phyloP scores from a whole-genome alignment of 2,797 vertebrate species.

The Lagodon rhomboides region DNA sequence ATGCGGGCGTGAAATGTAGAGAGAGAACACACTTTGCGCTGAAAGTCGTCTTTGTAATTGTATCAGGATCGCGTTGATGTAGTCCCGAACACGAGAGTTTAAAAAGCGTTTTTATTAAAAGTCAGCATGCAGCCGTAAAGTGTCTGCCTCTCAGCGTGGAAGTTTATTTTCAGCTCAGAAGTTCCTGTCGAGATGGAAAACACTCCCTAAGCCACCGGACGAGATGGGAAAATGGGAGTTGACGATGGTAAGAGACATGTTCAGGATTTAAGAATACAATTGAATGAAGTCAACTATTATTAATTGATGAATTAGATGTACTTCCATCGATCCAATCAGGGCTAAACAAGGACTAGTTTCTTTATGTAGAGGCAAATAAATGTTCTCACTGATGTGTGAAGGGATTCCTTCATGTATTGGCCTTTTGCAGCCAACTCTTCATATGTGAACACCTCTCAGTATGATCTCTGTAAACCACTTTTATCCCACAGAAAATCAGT shows the following conservation, averaged over 20 bases:
- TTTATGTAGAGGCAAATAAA: background rate
- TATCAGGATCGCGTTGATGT: constrained; percentile 45
- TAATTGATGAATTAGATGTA: background rate
- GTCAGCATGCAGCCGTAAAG: constrained; percentile 49
- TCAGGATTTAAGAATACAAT: background rate
- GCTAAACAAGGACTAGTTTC: no score
- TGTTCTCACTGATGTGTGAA: background rate
- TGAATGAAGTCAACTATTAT: background rate
- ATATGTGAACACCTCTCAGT: background rate
- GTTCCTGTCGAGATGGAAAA: constrained; percentile 66
- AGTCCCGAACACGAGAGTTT: constrained; percentile 4
- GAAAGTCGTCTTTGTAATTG: background rate
- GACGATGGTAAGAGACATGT: constrained; percentile 82
- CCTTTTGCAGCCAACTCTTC: background rate
- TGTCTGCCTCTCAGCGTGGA: background rate
- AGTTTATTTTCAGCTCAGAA: constrained; percentile 20
- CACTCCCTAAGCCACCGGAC: constrained; percentile 49
- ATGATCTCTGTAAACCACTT: background rate
- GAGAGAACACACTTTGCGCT: background rate
- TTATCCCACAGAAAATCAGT: background rate
- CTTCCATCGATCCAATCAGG: background rate
- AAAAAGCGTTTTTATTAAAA: background rate
- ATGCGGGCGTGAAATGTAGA: constrained; percentile 34
- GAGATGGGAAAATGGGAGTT: constrained; percentile 89
- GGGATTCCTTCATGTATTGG: background rate